Evolutionary conservation across 1,140 invertebrate species (phyloP).

Genomic region (Diorhabda sublineata): DNA sequence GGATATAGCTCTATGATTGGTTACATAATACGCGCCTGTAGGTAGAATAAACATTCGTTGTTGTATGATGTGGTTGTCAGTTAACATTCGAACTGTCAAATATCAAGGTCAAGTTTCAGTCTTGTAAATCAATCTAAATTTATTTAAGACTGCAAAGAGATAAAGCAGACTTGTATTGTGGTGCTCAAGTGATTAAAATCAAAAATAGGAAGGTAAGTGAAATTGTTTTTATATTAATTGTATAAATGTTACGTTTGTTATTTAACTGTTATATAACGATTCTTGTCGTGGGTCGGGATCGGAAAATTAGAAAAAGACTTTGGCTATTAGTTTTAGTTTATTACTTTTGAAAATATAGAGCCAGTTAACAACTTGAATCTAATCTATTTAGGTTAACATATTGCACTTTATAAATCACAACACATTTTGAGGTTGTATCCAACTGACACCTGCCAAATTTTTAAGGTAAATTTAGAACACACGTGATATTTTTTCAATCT

Average conservation of each 20-base stretch:
- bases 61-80: too few relatives aligned
- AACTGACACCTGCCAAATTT: conserved; percentile 12
- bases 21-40: too few relatives aligned
- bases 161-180: neutral
- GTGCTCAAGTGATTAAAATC: neutral
- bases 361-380: neutral
- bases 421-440: neutral
- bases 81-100: too few relatives aligned
- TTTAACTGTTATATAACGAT: neutral
- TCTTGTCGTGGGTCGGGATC: neutral
- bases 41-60: too few relatives aligned
- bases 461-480: conserved; percentile 6
- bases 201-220: neutral
- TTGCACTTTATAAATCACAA: neutral
- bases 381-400: neutral
- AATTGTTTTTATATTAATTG: neutral
- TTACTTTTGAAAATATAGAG: neutral
- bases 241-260: neutral
- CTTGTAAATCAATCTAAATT: conserved; percentile 1
- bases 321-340: neutral
- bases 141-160: neutral
- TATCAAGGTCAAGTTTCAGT: conserved; percentile 1
- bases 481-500: neutral
- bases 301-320: neutral
- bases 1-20: too few relatives aligned